Base-by-base conservation (phyloP, 2,888 invertebrate genomes). In the Lathronympha strigana region DNA sequence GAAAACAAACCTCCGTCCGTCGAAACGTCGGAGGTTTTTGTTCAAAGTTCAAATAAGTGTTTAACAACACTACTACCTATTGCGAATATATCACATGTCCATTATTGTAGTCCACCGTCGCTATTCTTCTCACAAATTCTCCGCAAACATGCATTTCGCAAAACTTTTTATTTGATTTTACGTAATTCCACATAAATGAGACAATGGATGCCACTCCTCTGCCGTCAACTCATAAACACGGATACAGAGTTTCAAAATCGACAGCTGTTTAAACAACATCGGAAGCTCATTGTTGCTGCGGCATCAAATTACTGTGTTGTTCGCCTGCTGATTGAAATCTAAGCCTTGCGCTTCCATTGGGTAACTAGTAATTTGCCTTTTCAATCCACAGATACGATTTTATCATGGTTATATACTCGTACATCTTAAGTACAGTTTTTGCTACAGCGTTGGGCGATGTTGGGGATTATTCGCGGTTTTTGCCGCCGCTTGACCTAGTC, bases 201-300 rank as follows among this genome's bases (percentile, higher is more conserved):
- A 71, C 66, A 71, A 68, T 67, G 31, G 47, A 50, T 61, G 25
- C 69, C 66, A 61, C 69, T 47, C 63, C 61, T 63, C 60, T 60
- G 36, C 45, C 38, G 47, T 54, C 60, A 31, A 47, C 64, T 53
- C 40, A 49, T 49, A 53, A 51, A 75, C 71, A 72, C 73, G 70
- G 69, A 73, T 74, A 71, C 73, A 68, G 67, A 69, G 76, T 77
- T 80, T 78, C 72, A 72, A 79, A 76, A 79, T 74, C 68, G 67
- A 72, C 83, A 83, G 79, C 79, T 84, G 84, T 83, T 81, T 78
- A 79, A 78, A 82, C 73, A 82, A 81, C 76, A 82, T 82, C 75
- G 80, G 80, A 82, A 82, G 73, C 77, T 80, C 80, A 80, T 81
- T 83, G 84, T 86, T 82, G 78, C 73, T 71, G 64, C 72, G 77